These are phyloP conservation scores for Dryobotodes eremita DNA, from an alignment of 2,888 invertebrate species.

Conservation along the genomic window DNA sequence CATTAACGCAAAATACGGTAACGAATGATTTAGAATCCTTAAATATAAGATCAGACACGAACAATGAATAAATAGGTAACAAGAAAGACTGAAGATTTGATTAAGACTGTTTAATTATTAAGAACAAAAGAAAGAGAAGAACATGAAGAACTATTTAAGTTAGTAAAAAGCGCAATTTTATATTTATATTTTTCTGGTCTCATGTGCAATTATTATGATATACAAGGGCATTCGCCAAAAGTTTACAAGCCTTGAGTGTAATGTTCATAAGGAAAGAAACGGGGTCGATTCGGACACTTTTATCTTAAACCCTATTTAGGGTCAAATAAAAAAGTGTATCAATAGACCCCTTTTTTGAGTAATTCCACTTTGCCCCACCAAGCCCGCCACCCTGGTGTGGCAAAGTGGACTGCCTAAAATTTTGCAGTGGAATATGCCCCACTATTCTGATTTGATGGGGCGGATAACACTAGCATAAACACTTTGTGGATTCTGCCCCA, in stretches of 20 bases:
- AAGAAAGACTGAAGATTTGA: slow-evolving; percentile 58
- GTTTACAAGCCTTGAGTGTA: slow-evolving; percentile 62
- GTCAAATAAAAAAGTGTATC: slow-evolving; percentile 63
- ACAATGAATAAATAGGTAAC: slow-evolving; percentile 52
- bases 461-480: too few species aligned
- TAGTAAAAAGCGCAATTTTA: slow-evolving; percentile 63
- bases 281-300: slow-evolving; percentile 63
- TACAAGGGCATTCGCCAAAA: slow-evolving; percentile 62
- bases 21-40: slow-evolving; percentile 62
- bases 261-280: slow-evolving; percentile 63
- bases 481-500: too few species aligned
- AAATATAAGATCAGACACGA: slow-evolving; percentile 59
- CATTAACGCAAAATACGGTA: slow-evolving; percentile 63
- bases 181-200: slow-evolving; percentile 62
- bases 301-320: slow-evolving; percentile 62
- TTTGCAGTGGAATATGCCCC: too few species aligned
- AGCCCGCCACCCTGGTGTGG: too few species aligned
- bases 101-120: slow-evolving; percentile 64
- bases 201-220: slow-evolving; percentile 61
- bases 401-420: too few species aligned
- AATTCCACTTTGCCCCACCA: too few species aligned
- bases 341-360: slow-evolving; percentile 47
- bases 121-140: slow-evolving; percentile 63
- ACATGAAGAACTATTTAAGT: slow-evolving; percentile 63
- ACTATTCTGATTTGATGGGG: too few species aligned